Conservation (phyloP, 2,888 invertebrate species). For the Callinectes sapidus region DNA sequence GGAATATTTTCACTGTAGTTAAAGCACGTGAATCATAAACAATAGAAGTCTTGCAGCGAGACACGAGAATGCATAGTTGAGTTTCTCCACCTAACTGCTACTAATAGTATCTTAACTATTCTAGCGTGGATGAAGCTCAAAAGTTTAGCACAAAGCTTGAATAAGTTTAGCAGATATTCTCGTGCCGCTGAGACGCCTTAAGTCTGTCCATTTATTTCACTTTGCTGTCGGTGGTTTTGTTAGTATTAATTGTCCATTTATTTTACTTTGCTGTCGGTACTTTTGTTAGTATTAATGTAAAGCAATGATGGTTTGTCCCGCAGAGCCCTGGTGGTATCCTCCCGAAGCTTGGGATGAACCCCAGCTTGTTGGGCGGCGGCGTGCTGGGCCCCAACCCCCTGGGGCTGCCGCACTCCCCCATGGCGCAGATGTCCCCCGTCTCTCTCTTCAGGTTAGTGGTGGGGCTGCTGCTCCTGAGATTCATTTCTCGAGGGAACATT, state of each 20-base stretch:
- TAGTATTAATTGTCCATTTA: not conserved
- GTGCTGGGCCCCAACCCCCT: slow-evolving; percentile 68
- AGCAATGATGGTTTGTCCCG: not conserved
- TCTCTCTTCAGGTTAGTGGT: slow-evolving; percentile 68
- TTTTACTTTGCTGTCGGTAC: not conserved
- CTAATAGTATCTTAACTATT: no score
- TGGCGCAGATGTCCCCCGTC: slow-evolving; percentile 71
- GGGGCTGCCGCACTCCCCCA: slow-evolving; percentile 66
- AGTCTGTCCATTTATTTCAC: not conserved
- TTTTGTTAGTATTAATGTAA: not conserved
- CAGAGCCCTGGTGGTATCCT: slow-evolving; percentile 68
- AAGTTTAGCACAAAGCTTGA: no score
- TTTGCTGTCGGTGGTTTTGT: not conserved
- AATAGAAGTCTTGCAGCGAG: not conserved
- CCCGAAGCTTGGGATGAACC: slow-evolving; percentile 65
- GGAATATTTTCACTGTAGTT: not conserved
- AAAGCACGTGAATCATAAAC: not conserved
- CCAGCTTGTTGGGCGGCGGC: slow-evolving; percentile 64
- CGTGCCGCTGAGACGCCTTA: not conserved
- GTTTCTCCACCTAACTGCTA: no score
- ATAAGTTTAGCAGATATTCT: no score
- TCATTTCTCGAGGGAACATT: not conserved
- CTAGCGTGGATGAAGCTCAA: no score
- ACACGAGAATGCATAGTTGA: not conserved
- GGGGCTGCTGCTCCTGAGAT: not conserved